Percentiles rank a stretch among this genome's conserved stretches.
Evolutionary conservation across 2,113 vertebrate species (phyloP).

Genomic region (Alectura lathami): DNA sequence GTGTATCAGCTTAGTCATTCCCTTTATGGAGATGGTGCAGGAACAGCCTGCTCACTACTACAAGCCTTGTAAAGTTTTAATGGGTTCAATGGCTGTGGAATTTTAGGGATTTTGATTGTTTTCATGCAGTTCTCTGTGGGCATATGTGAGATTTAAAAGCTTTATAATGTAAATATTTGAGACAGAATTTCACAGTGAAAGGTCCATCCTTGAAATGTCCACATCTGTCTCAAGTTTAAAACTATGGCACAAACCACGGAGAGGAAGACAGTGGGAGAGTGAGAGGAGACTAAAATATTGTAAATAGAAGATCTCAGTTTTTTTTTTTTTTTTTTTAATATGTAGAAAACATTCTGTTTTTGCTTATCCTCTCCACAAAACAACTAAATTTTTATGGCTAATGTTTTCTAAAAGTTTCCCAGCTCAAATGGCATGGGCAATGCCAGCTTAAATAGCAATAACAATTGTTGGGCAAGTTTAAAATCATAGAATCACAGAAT

Average conservation of each 20-base stretch:
- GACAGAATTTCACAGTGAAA: neutral
- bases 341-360: neutral
- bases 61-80: neutral
- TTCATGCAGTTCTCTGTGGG: neutral
- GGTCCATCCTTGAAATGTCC: neutral
- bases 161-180: neutral
- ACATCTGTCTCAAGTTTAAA: neutral
- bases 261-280: neutral
- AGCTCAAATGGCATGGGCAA: neutral
- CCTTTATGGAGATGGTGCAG: neutral
- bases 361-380: neutral
- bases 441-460: neutral
- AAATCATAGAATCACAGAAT: neutral
- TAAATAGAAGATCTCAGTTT: neutral
- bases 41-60: neutral
- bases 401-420: neutral
- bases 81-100: neutral
- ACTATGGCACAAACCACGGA: fast-evolving
- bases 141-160: neutral
- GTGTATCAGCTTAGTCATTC: neutral
- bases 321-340: neutral
- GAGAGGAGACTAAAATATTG: neutral
- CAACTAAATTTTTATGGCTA: neutral
- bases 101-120: neutral
- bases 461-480: neutral